Percentiles rank a stretch among this genome's conserved stretches.
Evolutionary conservation across 2,797 vertebrate genomes (phyloP).

Genomic region (Rachycentron canadum): DNA sequence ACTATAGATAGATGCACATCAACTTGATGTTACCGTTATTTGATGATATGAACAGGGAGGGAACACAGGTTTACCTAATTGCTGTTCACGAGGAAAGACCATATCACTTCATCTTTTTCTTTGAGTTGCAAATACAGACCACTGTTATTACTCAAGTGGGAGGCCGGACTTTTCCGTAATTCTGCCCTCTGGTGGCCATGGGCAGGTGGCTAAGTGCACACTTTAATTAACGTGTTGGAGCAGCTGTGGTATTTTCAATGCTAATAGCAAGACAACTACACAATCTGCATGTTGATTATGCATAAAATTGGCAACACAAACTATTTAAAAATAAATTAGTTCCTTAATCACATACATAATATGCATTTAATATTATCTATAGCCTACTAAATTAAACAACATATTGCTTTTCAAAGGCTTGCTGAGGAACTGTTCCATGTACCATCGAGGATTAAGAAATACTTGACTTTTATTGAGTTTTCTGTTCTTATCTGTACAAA

Average conservation of each 20-base stretch:
- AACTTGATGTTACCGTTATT: too few species aligned
- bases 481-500: constrained; percentile 51
- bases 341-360: constrained; percentile 66
- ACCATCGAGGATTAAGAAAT: constrained; percentile 52
- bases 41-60: too few species aligned
- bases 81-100: too few species aligned
- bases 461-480: constrained; percentile 56
- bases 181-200: too few species aligned
- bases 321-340: constrained; percentile 67
- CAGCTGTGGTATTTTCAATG: constrained; percentile 16
- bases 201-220: too few species aligned
- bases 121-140: too few species aligned
- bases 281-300: constrained; percentile 74
- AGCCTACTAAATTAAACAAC: constrained; percentile 63
- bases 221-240: too few species aligned
- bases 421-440: constrained; percentile 31
- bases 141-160: too few species aligned
- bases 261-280: constrained; percentile 51
- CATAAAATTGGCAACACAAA: constrained; percentile 65
- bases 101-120: too few species aligned
- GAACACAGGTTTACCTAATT: too few species aligned
- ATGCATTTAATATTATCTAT: constrained; percentile 64
- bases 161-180: too few species aligned
- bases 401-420: constrained; percentile 44
- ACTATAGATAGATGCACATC: too few species aligned